These are phyloP conservation scores for Temnothorax longispinosus DNA, from an alignment of 1,140 invertebrate species.

Conservation along the genomic window DNA sequence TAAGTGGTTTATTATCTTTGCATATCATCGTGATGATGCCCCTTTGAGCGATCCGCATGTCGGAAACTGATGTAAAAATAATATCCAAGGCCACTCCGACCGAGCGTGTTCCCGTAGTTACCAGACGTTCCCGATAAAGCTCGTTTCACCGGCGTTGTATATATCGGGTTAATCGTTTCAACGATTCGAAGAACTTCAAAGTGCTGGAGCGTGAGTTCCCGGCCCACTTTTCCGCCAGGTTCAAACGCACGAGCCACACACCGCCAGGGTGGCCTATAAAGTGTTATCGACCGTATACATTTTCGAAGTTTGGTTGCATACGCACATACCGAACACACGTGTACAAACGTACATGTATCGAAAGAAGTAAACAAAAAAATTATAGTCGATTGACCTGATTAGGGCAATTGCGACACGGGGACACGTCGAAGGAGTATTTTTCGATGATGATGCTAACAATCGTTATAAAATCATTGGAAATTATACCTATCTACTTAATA, in stretches of 20 bases:
- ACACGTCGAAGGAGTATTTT: neutral
- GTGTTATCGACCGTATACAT: constrained; percentile 20
- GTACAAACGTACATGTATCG: neutral
- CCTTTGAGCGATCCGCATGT: constrained; percentile 56
- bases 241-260: neutral
- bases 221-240: constrained; percentile 60
- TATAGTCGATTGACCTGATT: constrained; percentile 18
- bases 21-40: constrained; percentile 38
- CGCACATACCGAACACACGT: neutral
- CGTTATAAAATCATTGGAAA: neutral
- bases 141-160: constrained; percentile 47
- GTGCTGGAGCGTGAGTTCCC: constrained; percentile 35
- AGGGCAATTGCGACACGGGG: neutral
- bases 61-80: constrained; percentile 67
- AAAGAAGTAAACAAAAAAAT: constrained; percentile 46
- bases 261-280: constrained; percentile 1
- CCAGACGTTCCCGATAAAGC: constrained; percentile 43
- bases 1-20: constrained; percentile 39
- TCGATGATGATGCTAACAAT: neutral
- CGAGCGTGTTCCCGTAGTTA: constrained; percentile 41
- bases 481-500: neutral
- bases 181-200: constrained; percentile 65
- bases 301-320: constrained; percentile 22
- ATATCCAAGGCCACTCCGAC: constrained; percentile 64
- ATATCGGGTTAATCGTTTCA: constrained; percentile 69